These are phyloP conservation scores for Protobothrops flavoviridis DNA, from an alignment of 2,113 vertebrate species.

Conservation along the genomic window DNA sequence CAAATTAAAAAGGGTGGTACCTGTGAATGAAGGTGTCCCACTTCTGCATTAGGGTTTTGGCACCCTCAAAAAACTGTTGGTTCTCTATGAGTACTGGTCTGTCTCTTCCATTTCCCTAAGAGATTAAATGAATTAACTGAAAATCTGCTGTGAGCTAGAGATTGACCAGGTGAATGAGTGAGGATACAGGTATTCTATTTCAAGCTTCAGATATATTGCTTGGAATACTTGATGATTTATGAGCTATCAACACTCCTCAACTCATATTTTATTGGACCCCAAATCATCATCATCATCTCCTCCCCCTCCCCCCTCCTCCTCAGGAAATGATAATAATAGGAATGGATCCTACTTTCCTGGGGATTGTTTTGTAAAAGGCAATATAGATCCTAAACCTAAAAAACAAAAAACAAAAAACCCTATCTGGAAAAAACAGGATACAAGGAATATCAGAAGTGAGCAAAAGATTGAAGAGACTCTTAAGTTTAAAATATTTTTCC, in stretches of 20 bases:
- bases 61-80: neutral
- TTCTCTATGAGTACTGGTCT: neutral
- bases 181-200: conserved; percentile 8
- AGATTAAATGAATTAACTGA: neutral
- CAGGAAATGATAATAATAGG: neutral
- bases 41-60: neutral
- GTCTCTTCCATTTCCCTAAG: neutral
- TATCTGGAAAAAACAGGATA: neutral
- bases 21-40: too few relatives aligned
- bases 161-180: neutral
- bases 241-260: conserved; percentile 37
- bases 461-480: neutral
- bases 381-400: neutral
- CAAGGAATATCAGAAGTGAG: neutral
- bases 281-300: conserved; percentile 18
- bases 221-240: conserved; percentile 28
- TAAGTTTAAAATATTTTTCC: neutral
- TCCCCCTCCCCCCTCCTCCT: neutral
- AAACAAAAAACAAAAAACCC: neutral
- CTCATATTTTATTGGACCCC: conserved; percentile 29
- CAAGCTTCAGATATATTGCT: conserved; percentile 25
- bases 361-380: neutral
- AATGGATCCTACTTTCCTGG: neutral
- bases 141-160: conserved; percentile 27
- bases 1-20: neutral